phyloP scores from a whole-genome alignment of 1,140 invertebrate species.

The Zeugodacus cucurbitae region DNA sequence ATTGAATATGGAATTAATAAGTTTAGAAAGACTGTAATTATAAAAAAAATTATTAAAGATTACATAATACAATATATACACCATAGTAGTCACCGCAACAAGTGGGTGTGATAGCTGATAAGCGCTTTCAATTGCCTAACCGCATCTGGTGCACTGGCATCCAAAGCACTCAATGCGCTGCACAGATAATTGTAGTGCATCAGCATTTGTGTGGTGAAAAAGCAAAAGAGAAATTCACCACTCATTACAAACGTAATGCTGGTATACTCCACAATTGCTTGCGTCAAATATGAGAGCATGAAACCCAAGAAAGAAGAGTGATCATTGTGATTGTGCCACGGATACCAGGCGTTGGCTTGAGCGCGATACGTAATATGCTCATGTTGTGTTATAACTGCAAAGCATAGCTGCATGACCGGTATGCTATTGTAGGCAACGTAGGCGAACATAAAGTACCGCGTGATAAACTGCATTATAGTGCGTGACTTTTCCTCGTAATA shows the following conservation, averaged over 20 bases:
- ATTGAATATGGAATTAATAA: constrained; percentile 53
- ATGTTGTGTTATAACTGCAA: constrained; percentile 43
- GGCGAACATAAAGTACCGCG: constrained; percentile 49
- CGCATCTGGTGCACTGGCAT: constrained; percentile 46
- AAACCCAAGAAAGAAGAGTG: constrained; percentile 43
- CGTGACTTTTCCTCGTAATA: constrained; percentile 48
- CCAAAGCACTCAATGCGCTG: constrained; percentile 42
- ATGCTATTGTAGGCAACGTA: constrained; percentile 50
- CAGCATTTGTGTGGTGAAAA: constrained; percentile 54
- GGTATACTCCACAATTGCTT: constrained; percentile 45
- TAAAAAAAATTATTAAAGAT: background rate
- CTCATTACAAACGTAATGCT: constrained; percentile 51
- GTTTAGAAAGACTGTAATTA: background rate
- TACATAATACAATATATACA: background rate
- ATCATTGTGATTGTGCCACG: constrained; percentile 48
- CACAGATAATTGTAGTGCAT: constrained; percentile 56
- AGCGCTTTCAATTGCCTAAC: constrained; percentile 48
- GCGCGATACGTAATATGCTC: constrained; percentile 45
- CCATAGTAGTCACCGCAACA: constrained; percentile 41
- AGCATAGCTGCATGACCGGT: constrained; percentile 48
- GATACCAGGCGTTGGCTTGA: constrained; percentile 59
- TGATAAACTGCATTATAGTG: constrained; percentile 46
- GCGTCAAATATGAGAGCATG: constrained; percentile 42
- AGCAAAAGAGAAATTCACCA: constrained; percentile 49
- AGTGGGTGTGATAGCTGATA: constrained; percentile 50